phyloP scores from a whole-genome alignment of 2,113 vertebrate species.

The Macroglossus sobrinus region DNA sequence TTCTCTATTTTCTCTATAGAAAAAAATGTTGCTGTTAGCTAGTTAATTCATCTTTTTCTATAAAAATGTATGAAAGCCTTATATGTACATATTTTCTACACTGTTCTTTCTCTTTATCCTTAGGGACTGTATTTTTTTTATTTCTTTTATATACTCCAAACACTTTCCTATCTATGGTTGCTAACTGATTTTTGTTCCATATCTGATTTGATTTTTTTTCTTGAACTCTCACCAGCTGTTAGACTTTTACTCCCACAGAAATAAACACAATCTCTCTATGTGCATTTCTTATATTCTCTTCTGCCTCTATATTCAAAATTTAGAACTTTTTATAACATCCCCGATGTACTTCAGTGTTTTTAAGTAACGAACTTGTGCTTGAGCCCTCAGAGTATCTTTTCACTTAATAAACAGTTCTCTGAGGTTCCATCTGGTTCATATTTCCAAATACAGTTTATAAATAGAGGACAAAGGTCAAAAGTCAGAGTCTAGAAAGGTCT shows the following conservation, averaged over 20 bases:
- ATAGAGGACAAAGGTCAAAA: not conserved
- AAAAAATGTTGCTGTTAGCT: not conserved
- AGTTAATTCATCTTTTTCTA: not conserved
- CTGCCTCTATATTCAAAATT: not conserved
- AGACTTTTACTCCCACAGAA: not conserved
- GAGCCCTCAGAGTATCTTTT: not conserved
- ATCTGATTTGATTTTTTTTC: slow-evolving; percentile 15
- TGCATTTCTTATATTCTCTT: not conserved
- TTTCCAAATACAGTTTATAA: not conserved
- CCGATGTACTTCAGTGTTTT: not conserved
- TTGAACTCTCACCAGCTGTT: not conserved
- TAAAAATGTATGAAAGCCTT: not conserved
- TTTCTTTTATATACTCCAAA: not conserved
- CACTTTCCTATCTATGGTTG: not conserved
- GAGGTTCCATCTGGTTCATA: not conserved
- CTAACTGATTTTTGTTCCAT: not conserved
- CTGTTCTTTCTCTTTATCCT: not conserved
- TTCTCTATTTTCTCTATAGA: not conserved
- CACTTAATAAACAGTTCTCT: not conserved
- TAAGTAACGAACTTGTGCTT: not conserved
- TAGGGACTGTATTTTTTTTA: not conserved
- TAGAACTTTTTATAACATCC: not conserved
- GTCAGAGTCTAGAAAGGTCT: not conserved
- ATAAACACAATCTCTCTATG: not conserved
- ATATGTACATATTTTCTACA: not conserved